Base-by-base conservation (phyloP, 1,140 invertebrate species). In the Zaprionus vittiger region DNA sequence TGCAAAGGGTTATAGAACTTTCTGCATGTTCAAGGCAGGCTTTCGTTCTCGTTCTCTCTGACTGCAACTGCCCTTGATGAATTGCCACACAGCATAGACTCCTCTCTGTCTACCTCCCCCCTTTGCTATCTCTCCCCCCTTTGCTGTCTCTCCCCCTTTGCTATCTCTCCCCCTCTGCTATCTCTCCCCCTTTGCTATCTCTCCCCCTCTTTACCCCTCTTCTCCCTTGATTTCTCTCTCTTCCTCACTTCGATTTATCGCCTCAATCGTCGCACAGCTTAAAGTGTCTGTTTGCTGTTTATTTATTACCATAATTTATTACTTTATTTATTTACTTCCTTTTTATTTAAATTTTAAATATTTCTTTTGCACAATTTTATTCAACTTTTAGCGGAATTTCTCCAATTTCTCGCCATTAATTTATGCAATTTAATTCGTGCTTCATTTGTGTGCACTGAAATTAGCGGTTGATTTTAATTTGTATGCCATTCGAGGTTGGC, bases 301-400 rank as follows among this genome's bases (percentile, higher is more conserved):
- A 52, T 52, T 52, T 52, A 52, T 52, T 52, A 14, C 47, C 20
- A 11, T 52, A 5, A 52, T 52, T 52, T 52, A 52, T 52, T 52
- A 14, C 47, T 12, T 52, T 20, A 12, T 52, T 52, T 24, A 52
- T 52, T 52, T 9, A 47, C 47, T 24, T 47, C 6, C 9, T 22
- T 52, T 52, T 52, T 52, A 24, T 52, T 52, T 24, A 52, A 22
- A 52, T 52, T 52, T 24, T 11, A 34, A 11, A 52, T 12, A 52
- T 22, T 22, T n/a, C 2, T 0, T 5, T 15, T 1, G 26, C 0
- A 6, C 6, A 28, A 31, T 7, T 31, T 31, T 7, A 3, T 9
- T 7, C 7, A 31, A 31, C 12, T 41, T 41, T 52, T 11, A 2
- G 47, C 20, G 20, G n/a, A 17, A 47, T 47, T 47, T 9, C 37